Base-by-base conservation (phyloP, 2,113 vertebrate species). In the Nematolebias whitei region DNA sequence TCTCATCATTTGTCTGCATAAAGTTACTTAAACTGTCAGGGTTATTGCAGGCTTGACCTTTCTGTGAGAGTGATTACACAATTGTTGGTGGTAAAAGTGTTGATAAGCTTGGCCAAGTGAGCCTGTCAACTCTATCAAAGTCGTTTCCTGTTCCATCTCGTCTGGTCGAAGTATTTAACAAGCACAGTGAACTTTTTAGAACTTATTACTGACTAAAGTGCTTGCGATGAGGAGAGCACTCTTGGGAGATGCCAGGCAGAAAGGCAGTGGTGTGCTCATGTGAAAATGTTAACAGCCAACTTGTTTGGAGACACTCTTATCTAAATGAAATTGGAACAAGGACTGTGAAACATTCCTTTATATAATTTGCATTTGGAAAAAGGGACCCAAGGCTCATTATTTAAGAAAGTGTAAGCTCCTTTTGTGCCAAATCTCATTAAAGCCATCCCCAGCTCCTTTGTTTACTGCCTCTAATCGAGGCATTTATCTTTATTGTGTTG, bases 401-500 rank as follows among this genome's bases (percentile, higher is more conserved):
- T 92, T 91, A 90, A 93, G 88, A 90, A 93, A 92, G 88, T 91
- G 89, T 91, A 92, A 87, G 90, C 87, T 90, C 86, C 89, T 91
- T 91, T 87, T 78, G 86, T 85, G 87, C 86, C 91, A 88, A 84
- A 92, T 92, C 91, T 92, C 90, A 93, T 93, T 92, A 92, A 89
- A 91, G 82, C 74, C 83, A 80, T 87, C 88, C 86, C 79, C 64
- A 58, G 74, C 77, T 88, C 88, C 86, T 91, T 92, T 93, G 92
- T 93, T 92, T 93, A 90, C 88, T 58, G 71, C 87, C 78, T 84
- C 89, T 93, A 92, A 93, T 93, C 91, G 82, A 88, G 87, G 87
- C 88, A 91, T 92, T 92, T 92, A 92, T 93, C 92, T 93, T 92
- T 91, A 92, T 91, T 91, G 92, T 89, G 86, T 80, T 82, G 88